Evolutionary conservation across 1,140 invertebrate species (phyloP).

Genomic region (Micrasema minimum): DNA sequence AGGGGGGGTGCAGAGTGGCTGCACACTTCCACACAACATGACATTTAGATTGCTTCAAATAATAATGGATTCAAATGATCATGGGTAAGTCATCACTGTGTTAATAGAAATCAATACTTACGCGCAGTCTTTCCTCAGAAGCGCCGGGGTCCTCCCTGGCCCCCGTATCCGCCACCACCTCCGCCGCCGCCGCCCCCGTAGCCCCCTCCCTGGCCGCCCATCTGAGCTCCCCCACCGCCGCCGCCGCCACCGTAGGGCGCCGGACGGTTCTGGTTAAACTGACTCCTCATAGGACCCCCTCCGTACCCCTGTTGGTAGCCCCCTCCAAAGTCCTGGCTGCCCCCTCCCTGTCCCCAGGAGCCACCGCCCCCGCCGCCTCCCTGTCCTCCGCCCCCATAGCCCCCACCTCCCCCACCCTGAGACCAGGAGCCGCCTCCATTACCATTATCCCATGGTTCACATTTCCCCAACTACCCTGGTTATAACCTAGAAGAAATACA

Average conservation of each 20-base stretch:
- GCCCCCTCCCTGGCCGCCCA: constrained; percentile 51
- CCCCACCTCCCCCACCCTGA: constrained; percentile 60
- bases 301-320: constrained; percentile 81
- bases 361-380: constrained; percentile 64
- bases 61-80: constrained; percentile 7
- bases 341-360: constrained; percentile 67
- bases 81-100: background rate
- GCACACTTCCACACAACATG: no score
- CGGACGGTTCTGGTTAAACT: constrained; percentile 72
- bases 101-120: constrained; percentile 40
- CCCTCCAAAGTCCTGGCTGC: constrained; percentile 75
- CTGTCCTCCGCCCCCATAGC: constrained; percentile 55
- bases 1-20: background rate
- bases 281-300: constrained; percentile 76
- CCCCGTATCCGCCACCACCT: constrained; percentile 28
- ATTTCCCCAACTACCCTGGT: constrained; percentile 60
- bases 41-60: no score
- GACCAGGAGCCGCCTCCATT: constrained; percentile 59
- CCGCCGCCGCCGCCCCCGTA: constrained; percentile 42
- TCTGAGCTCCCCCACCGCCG: constrained; percentile 54
- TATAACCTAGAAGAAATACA: constrained; percentile 56
- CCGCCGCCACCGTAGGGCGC: constrained; percentile 71
- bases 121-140: constrained; percentile 37
- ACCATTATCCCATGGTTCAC: constrained; percentile 64
- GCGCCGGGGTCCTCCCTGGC: constrained; percentile 32